phyloP scores from a whole-genome alignment of 2,797 vertebrate genomes.

The Danio aesculapii region DNA sequence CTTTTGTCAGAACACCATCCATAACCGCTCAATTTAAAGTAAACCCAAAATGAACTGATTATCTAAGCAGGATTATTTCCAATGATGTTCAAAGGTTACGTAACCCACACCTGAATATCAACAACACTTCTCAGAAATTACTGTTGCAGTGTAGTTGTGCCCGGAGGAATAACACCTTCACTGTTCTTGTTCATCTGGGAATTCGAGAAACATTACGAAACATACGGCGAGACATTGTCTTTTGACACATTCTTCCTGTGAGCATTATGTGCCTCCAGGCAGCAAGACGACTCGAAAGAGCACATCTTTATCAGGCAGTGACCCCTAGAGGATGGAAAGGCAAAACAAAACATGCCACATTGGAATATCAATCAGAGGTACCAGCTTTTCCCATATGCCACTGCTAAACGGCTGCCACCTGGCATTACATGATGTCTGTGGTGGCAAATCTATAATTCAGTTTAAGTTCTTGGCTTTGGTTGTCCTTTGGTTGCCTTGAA shows the following conservation, averaged over 20 bases:
- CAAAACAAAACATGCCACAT: background rate
- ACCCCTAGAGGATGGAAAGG: slow-evolving; percentile 34
- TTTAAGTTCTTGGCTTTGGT: slow-evolving; percentile 1
- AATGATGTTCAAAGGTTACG: slow-evolving; percentile 41
- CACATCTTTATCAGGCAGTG: slow-evolving; percentile 35
- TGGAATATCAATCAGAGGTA: background rate
- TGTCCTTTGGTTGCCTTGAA: background rate
- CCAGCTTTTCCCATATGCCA: background rate
- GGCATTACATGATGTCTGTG: background rate
- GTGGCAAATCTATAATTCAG: background rate
- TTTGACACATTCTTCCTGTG: slow-evolving; percentile 35
- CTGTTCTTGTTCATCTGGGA: slow-evolving; percentile 16
- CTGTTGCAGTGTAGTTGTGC: slow-evolving; percentile 6
- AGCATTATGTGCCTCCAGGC: background rate
- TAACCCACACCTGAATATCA: slow-evolving; percentile 31
- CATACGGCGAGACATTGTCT: slow-evolving; percentile 21
- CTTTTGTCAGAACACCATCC: slow-evolving; percentile 12
- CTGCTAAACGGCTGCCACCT: slow-evolving; percentile 9
- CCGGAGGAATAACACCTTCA: slow-evolving; percentile 38
- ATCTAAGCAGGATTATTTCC: slow-evolving; percentile 13
- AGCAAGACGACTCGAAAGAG: background rate
- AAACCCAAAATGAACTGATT: slow-evolving; percentile 18
- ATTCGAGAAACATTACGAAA: slow-evolving; percentile 19
- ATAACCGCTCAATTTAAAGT: slow-evolving; percentile 1
- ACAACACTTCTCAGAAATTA: slow-evolving; percentile 47